Evolutionary conservation across 2,113 vertebrate genomes (phyloP), one percentile per base, ranked within the genome.

Genomic region (Etheostoma cragini): DNA sequence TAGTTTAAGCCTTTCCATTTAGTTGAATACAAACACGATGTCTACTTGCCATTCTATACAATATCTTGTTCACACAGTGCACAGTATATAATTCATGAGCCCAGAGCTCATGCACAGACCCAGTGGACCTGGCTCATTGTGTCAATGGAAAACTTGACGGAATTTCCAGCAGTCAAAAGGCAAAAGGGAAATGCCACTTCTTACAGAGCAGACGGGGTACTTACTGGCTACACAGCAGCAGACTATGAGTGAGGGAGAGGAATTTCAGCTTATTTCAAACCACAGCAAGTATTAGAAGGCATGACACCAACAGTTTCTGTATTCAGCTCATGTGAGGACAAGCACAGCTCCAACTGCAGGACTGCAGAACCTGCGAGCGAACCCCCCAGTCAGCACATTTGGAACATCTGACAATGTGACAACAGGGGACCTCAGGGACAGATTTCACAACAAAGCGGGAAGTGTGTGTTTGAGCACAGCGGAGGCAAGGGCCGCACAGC

Each of bases 71-170:
- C 61, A 71, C 33, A 76, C 74, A 79, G 49, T 33, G 22, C 70
- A 63, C 76, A 68, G 19, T 47, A 12, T 47, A 22, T 63, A 47
- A 85, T 75, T 89, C 74, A 82, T 78, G 57, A 76, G 77, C 62
- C 46, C 65, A 58, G 38, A 72, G 66, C 72, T 80, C 10, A 1
- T 24, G 54, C 62, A 80, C 77, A 76, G 19, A 78, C 24, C 53
- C 63, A 62, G 69, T 54, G 87, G 65, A 84, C 76, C 64, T 81
- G 82, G 74, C 83, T 65, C 52, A 12, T 6, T 58, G 69, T 19
- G 42, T 81, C 56, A 60, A 54, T 15, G 90, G 87, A 93, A 93
- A 93, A 82, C 47, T 33, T 90, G 83, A 91, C 62, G 21, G 26
- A 26, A 72, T 81, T 91, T 91, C 84, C 87, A 85, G 88, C 66